These are phyloP conservation scores for Parotocinclus haroldoi DNA, from an alignment of 2,797 vertebrate species.

Conservation along the genomic window DNA sequence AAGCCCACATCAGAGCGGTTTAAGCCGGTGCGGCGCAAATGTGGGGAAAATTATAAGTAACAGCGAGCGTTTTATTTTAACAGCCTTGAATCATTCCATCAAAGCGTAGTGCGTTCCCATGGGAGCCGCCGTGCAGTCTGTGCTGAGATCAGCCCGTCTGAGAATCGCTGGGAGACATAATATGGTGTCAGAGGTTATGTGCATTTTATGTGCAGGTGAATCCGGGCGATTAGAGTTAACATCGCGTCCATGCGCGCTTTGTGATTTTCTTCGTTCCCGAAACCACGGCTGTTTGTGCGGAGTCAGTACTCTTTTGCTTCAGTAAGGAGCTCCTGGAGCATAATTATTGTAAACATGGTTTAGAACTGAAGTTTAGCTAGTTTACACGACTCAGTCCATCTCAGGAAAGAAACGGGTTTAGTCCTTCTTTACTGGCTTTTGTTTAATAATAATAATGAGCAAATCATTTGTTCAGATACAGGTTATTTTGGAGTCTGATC, in stretches of 20 bases:
- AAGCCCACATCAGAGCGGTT: slow-evolving; percentile 40
- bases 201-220: slow-evolving; percentile 2
- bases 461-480: too few relatives aligned
- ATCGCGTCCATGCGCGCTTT: too few relatives aligned
- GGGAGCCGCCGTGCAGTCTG: slow-evolving; percentile 7
- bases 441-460: too few relatives aligned
- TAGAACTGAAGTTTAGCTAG: too few relatives aligned
- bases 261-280: background rate
- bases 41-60: slow-evolving; percentile 37
- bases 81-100: slow-evolving; percentile 38
- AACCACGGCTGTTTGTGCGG: too few relatives aligned
- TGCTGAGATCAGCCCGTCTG: slow-evolving; percentile 36
- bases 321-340: too few relatives aligned
- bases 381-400: too few relatives aligned
- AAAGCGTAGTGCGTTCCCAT: slow-evolving; percentile 18
- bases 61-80: slow-evolving; percentile 29
- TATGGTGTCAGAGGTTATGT: background rate
- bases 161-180: slow-evolving; percentile 8
- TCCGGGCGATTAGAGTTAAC: background rate
- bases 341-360: too few relatives aligned
- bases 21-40: slow-evolving; percentile 28
- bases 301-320: too few relatives aligned
- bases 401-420: too few relatives aligned
- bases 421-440: too few relatives aligned
- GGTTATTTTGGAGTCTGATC: too few relatives aligned